These are phyloP conservation scores for Cochlearius cochlearius DNA, from an alignment of 2,113 vertebrate species.

Conservation along the genomic window DNA sequence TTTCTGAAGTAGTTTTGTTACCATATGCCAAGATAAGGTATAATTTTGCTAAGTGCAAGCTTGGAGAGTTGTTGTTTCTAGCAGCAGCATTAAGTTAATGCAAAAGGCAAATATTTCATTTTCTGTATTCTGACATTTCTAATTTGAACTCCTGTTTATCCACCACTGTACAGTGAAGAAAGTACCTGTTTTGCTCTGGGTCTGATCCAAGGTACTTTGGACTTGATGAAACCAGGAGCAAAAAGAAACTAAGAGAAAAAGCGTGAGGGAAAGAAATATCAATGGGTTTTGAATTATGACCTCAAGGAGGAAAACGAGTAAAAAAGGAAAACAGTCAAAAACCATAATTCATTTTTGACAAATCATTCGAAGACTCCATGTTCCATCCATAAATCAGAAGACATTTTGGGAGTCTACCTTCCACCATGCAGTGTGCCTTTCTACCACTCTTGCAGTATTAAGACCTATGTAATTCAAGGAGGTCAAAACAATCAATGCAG, in stretches of 20 bases:
- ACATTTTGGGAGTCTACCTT: not conserved
- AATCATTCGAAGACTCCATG: not conserved
- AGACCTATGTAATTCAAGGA: not conserved
- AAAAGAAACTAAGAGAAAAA: not conserved
- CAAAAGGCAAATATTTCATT: not conserved
- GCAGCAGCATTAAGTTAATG: slow-evolving; percentile 16
- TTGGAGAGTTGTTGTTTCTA: not conserved
- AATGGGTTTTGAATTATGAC: not conserved
- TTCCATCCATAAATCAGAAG: not conserved
- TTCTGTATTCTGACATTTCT: not conserved
- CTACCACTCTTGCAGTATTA: not conserved
- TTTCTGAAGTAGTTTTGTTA: slow-evolving; percentile 25
- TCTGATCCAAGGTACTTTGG: not conserved
- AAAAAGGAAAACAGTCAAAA: not conserved
- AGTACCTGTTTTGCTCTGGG: not conserved
- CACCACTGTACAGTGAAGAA: not conserved
- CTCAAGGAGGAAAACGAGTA: not conserved
- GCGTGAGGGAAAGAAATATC: not conserved
- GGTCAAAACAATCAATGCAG: not conserved
- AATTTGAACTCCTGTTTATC: not conserved
- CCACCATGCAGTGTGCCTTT: not conserved
- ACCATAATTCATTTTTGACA: not conserved
- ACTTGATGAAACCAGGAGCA: not conserved
- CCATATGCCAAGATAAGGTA: not conserved
- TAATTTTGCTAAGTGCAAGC: slow-evolving; percentile 33